phyloP scores from a whole-genome alignment of 2,113 vertebrate species.

The Anoura caudifer region DNA sequence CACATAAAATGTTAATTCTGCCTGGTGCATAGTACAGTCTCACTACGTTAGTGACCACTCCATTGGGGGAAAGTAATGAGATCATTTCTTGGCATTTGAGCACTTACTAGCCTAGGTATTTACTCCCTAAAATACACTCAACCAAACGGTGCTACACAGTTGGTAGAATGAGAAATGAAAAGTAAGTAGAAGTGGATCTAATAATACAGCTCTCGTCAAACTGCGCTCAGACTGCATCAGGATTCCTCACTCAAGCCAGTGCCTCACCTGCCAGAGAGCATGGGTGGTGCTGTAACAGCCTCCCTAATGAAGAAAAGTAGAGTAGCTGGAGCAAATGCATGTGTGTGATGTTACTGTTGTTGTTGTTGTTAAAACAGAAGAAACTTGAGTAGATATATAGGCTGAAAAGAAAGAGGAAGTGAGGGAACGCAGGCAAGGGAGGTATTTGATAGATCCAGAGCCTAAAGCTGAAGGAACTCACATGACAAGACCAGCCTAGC shows the following conservation, averaged over 20 bases:
- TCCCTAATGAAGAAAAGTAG: neutral
- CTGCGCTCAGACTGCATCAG: neutral
- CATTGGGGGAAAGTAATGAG: neutral
- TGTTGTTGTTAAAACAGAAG: neutral
- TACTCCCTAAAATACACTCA: neutral
- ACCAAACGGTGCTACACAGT: neutral
- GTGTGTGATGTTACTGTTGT: neutral
- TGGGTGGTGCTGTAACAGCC: neutral
- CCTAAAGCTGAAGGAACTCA: neutral
- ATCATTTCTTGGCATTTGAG: neutral
- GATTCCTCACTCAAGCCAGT: no score
- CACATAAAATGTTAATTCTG: neutral
- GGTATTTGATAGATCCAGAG: neutral
- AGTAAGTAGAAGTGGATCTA: neutral
- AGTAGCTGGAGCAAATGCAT: neutral
- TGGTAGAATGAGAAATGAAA: neutral
- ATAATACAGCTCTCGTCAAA: neutral
- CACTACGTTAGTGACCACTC: neutral
- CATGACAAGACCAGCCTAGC: neutral
- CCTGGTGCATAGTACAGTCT: neutral
- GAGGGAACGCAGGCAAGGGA: neutral
- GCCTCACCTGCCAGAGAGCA: rapidly evolving
- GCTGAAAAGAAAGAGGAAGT: neutral
- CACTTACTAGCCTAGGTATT: neutral
- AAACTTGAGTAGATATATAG: neutral